Evolutionary conservation across 1,140 invertebrate genomes (phyloP).

Genomic region (Trypoxylus dichotomus): DNA sequence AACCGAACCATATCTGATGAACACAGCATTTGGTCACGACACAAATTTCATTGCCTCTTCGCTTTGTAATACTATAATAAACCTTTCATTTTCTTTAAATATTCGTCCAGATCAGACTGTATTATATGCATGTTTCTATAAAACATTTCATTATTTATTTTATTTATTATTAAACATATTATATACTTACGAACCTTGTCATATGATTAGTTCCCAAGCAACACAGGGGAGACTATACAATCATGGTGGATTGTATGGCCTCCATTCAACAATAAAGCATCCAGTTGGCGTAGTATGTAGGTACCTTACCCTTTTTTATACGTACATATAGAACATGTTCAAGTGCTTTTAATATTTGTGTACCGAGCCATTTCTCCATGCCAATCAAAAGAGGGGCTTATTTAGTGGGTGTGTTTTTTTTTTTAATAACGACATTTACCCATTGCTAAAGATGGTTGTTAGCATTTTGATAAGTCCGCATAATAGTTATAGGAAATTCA

Average conservation of each 20-base stretch:
- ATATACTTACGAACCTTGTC: too few species aligned
- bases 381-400: background rate
- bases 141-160: too few species aligned
- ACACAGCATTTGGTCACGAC: constrained; percentile 48
- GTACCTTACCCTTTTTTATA: background rate
- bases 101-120: too few species aligned
- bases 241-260: too few species aligned
- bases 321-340: background rate
- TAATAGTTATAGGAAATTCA: background rate
- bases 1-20: constrained; percentile 49
- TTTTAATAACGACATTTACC: background rate
- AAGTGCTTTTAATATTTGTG: background rate
- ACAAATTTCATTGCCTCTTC: constrained; percentile 37
- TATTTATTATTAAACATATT: too few species aligned
- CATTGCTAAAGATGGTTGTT: background rate
- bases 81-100: too few species aligned
- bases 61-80: constrained; percentile 31
- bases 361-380: background rate
- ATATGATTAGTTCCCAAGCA: too few species aligned
- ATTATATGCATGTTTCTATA: too few species aligned
- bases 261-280: background rate
- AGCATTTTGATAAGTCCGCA: background rate
- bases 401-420: background rate
- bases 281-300: background rate
- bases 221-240: too few species aligned